phyloP scores from a whole-genome alignment of 2,797 vertebrate genomes.

The Vultur gryphus region DNA sequence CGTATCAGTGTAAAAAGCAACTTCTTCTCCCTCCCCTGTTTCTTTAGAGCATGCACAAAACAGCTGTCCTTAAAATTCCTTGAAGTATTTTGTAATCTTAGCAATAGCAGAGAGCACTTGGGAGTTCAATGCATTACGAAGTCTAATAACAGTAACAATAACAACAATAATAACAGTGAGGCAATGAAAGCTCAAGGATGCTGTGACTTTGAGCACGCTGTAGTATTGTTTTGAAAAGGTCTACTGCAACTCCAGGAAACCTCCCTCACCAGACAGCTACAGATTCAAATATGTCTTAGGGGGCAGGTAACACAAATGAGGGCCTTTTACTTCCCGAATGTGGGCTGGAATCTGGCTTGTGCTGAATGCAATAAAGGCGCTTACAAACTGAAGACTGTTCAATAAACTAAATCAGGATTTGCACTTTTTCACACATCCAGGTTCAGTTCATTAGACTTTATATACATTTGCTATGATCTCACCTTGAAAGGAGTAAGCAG shows the following conservation, averaged over 20 bases:
- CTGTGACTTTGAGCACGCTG: constrained; percentile 31
- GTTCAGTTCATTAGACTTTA: not conserved
- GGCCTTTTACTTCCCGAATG: not conserved
- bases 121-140: constrained; percentile 21
- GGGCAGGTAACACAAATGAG: not conserved
- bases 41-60: not conserved
- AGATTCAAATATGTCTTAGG: not conserved
- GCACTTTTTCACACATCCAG: not conserved
- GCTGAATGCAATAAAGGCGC: not conserved
- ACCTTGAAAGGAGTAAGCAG: not conserved
- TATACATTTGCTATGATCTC: not conserved
- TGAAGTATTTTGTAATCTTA: constrained; percentile 9
- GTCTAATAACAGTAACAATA: constrained; percentile 41
- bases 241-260: not conserved
- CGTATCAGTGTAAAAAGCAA: not conserved
- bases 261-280: not conserved
- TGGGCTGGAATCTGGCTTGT: not conserved
- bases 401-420: not conserved
- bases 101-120: not conserved
- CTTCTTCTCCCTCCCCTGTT: not conserved
- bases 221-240: not conserved
- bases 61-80: constrained; percentile 26
- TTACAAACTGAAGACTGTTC: not conserved
- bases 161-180: not conserved
- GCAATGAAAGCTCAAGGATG: constrained; percentile 32